phyloP scores from a whole-genome alignment of 1,140 invertebrate species.

The Mycetomoellerius zeteki region DNA sequence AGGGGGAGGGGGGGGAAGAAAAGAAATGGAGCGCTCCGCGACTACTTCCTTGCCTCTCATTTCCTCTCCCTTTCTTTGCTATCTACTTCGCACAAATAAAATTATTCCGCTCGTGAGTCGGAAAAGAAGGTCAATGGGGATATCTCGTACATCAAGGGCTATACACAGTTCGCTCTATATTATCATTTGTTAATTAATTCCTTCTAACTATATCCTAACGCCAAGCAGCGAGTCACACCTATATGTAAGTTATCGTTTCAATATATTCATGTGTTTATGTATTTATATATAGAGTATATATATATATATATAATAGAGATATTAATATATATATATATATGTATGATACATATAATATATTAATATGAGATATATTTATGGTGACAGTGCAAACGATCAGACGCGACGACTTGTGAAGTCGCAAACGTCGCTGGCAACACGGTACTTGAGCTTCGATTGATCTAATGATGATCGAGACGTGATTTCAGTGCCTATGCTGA shows the following conservation, averaged over 20 bases:
- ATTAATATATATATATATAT: constrained; percentile 66
- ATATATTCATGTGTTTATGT: constrained; percentile 64
- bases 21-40: constrained; percentile 27
- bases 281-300: constrained; percentile 47
- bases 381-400: constrained; percentile 44
- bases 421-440: constrained; percentile 53
- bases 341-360: constrained; percentile 60
- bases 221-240: constrained; percentile 75
- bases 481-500: constrained; percentile 38
- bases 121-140: neutral
- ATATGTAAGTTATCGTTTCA: constrained; percentile 69
- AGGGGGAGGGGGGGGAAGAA: neutral
- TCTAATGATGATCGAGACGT: constrained; percentile 25
- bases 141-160: constrained; percentile 73
- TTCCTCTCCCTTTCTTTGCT: constrained; percentile 6
- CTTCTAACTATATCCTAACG: constrained; percentile 77
- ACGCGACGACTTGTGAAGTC: constrained; percentile 49
- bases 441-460: constrained; percentile 49
- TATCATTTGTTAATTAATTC: constrained; percentile 74
- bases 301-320: constrained; percentile 60
- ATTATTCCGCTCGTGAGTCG: constrained; percentile 43
- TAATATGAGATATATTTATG: constrained; percentile 52
- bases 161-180: constrained; percentile 75
- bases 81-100: constrained; percentile 63
- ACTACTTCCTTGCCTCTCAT: constrained; percentile 4